A percentile compares a stretch with the other conserved stretches of the same genome.
These are phyloP conservation scores for Aproaerema taeniolella DNA, from an alignment of 2,888 invertebrate species.

Conservation along the genomic window DNA sequence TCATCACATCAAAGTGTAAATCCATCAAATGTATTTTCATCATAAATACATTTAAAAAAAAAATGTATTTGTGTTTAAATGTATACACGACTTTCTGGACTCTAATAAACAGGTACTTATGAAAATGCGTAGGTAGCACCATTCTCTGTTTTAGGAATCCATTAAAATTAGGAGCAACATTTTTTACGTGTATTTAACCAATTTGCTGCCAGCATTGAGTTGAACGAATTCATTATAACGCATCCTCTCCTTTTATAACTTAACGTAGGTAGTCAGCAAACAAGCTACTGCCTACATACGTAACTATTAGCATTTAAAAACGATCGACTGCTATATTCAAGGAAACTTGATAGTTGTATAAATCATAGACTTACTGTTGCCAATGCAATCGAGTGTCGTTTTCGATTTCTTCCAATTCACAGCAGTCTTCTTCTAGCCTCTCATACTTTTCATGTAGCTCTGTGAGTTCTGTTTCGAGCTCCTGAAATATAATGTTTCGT, in stretches of 20 bases:
- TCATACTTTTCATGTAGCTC: slow-evolving; percentile 80
- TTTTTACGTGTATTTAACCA: slow-evolving; percentile 5
- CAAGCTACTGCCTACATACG: slow-evolving; percentile 6
- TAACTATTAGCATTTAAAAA: slow-evolving; percentile 36
- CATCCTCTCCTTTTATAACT: slow-evolving; percentile 10
- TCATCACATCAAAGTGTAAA: too few relatives aligned
- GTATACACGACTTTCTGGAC: background rate
- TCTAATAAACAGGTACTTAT: too few relatives aligned
- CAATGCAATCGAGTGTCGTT: slow-evolving; percentile 82
- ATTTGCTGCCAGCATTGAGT: slow-evolving; percentile 6
- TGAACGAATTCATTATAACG: slow-evolving; percentile 2
- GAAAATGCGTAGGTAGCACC: too few relatives aligned
- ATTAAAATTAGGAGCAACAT: too few relatives aligned
- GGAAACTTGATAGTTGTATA: slow-evolving; percentile 1
- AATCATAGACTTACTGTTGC: slow-evolving; percentile 65
- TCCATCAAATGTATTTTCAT: too few relatives aligned
- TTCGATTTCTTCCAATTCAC: slow-evolving; percentile 86
- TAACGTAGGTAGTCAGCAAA: slow-evolving; percentile 8
- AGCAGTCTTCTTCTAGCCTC: slow-evolving; percentile 82
- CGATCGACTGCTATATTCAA: slow-evolving; percentile 19
- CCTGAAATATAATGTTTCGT: slow-evolving; percentile 41
- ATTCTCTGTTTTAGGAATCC: too few relatives aligned
- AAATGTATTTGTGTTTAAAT: background rate
- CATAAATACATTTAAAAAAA: too few relatives aligned
- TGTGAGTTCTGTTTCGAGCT: slow-evolving; percentile 73